These are phyloP conservation scores for Mionectes olivaceus DNA, from an alignment of 2,797 vertebrate species.

Conservation along the genomic window DNA sequence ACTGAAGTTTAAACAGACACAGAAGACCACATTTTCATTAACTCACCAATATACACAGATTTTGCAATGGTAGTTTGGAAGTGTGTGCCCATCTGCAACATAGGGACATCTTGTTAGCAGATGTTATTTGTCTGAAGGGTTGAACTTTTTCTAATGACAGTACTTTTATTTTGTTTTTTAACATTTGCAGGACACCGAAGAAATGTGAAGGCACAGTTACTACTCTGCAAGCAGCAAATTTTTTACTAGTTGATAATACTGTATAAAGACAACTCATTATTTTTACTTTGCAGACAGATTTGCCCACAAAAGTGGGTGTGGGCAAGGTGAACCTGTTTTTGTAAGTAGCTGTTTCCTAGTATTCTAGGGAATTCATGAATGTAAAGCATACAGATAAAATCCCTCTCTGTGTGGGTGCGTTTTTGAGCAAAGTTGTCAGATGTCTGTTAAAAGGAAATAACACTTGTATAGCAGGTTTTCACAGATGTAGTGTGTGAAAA, in stretches of 20 bases:
- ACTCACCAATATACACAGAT: background rate
- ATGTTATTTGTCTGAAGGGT: conserved; percentile 8
- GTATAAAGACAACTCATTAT: background rate
- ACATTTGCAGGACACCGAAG: background rate
- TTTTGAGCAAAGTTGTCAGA: background rate
- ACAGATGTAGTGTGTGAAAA: background rate
- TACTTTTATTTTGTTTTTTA: background rate
- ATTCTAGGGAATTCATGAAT: background rate
- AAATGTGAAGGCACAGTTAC: background rate
- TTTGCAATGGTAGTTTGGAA: conserved; percentile 18
- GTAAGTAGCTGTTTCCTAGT: background rate
- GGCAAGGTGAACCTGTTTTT: background rate
- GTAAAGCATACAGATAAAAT: conserved; percentile 2
- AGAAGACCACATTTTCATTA: conserved; percentile 35
- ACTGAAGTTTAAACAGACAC: background rate
- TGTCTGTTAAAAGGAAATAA: conserved; percentile 11
- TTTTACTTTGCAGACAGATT: background rate
- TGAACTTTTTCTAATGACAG: background rate
- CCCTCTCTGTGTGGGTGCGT: background rate
- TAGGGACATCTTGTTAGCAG: conserved; percentile 50
- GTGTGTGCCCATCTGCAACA: background rate
- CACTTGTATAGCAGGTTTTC: conserved; percentile 18
- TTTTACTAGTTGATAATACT: background rate
- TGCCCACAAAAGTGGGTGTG: background rate
- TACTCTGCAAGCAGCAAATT: background rate